Evolutionary conservation across 2,113 vertebrate genomes (phyloP), one percentile per base, ranked within the genome.

Genomic region (Phycodurus eques): DNA sequence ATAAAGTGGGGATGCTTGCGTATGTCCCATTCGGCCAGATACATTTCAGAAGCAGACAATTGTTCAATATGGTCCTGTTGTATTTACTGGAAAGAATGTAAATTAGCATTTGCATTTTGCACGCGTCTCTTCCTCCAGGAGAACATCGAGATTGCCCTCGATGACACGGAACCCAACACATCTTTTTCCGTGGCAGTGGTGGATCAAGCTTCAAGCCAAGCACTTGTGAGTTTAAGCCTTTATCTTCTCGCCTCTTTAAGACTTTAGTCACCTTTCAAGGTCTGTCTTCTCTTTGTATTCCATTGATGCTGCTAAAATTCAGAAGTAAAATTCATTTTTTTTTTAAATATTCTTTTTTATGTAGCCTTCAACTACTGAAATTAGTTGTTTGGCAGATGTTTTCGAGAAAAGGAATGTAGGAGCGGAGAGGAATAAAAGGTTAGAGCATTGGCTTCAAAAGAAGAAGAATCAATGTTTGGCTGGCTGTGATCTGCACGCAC

Each of bases 141-240:
- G 87, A 98, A 97, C 91, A 94, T 99, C 8, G 96, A 96, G 81
- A 86, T 99, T 2, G 80, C 91, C 2, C 90, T 99, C 73, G 93
- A 98, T n/a, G 96, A 97, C 70, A 81, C 93, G 14, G 96, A 98
- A 81, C 91, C 93, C 0, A 83, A 87, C 78, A 84, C 78, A 3
- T 94, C 93, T 27, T 93, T 91, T 68, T 96, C 96, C 3, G 87
- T 99, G 17, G 92, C 94, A 0, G 92, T 92, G 61, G 92, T 99
- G 62, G 98, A 99, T 88, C 95, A 99, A 83, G 87, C 96, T 5
- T 97, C 95, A 0, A 97, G 94, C 87, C 96, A 98, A 85, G 91
- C 95, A 0, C 92, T 99, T 94, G 98, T 99, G 92, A 92, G 83
- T 82, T 76, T 43, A 39, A 3, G 43, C 15, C 61, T 72, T 3